Evolutionary conservation across 2,888 invertebrate genomes (phyloP), one percentile per base, ranked within the genome.

Genomic region (Dioctria linearis): DNA sequence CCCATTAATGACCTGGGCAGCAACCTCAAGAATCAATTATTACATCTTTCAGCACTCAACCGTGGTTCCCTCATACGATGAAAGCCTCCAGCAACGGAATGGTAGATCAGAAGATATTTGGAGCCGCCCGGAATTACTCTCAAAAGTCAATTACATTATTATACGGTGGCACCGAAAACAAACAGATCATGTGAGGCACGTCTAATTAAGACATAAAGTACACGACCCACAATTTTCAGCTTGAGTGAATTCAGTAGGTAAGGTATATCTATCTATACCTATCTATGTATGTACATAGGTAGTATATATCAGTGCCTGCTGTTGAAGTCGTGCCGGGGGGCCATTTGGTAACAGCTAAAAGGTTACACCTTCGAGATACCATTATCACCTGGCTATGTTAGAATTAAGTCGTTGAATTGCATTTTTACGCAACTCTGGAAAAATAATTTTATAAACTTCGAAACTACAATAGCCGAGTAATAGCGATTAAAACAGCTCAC

Each of bases 1-100:
- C 76, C 42, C 76, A 76, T 25, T 63, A 75, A 63, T 63, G 54
- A 73, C 73, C 73, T 73, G 76, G 42, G 76, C 76, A 76, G 63
- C 49, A 76, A 42, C 76, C 43, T 25, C 61, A 43, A 6, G 46
- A 61, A 63, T 76, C 76, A 76, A 76, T 76, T 25, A 25, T 25
- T 76, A 76, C 76, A 46, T 59, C 42, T 43, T 13, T 61, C 76
- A 49, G 49, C 49, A 63, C n/a, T 49, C 63, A 63, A 73, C 40
- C 42, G 54, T 54, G 54, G 4, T 54, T 73, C 40, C 40, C n/a
- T 40, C 25, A 9, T 49, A 9, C 11, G 54, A 42, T 73, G 40
- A n/a, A 37, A 11, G 73, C n/a, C 46, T 46, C 25, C 25, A 25
- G 25, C 25, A 25, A 25, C 2, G 43, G 40, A 40, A 40, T 9